Conservation (phyloP, 1,140 invertebrate genomes). For the Drosophila sproati region DNA sequence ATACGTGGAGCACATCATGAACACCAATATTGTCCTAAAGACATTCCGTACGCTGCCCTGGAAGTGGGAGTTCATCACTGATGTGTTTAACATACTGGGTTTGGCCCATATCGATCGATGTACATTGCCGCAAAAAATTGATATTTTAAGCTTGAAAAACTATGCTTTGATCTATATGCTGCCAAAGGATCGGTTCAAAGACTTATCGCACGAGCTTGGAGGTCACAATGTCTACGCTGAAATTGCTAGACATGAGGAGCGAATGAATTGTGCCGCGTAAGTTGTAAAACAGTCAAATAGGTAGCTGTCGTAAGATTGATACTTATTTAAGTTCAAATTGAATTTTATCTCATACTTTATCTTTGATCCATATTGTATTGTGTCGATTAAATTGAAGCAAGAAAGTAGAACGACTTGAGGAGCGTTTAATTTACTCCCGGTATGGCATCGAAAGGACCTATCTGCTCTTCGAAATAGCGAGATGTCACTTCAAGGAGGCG, state of each 20-base stretch:
- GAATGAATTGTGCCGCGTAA: conserved; percentile 24
- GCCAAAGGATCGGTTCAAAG: conserved; percentile 30
- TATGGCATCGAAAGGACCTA: conserved; percentile 59
- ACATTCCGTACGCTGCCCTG: conserved; percentile 72
- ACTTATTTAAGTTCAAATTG: no score
- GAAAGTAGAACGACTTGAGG: conserved; percentile 40
- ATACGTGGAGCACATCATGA: conserved; percentile 71
- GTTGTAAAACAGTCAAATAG: neutral
- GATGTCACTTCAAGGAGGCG: conserved; percentile 44
- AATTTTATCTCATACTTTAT: neutral
- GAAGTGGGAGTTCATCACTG: conserved; percentile 76
- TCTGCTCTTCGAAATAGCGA: conserved; percentile 54
- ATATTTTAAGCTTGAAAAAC: conserved; percentile 36
- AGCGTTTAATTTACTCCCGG: conserved; percentile 49
- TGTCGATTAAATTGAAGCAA: conserved; percentile 15
- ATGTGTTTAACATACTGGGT: conserved; percentile 71
- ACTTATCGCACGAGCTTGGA: conserved; percentile 1
- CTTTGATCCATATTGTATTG: no score
- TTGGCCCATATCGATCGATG: conserved; percentile 60
- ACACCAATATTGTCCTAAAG: conserved; percentile 53
- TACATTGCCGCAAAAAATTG: conserved; percentile 41
- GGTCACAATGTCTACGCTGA: conserved; percentile 43
- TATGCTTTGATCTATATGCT: conserved; percentile 38
- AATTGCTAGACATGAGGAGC: conserved; percentile 18
- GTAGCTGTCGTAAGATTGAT: no score